Base-by-base conservation (phyloP, 2,888 invertebrate genomes). In the Liodrosophila aerea region DNA sequence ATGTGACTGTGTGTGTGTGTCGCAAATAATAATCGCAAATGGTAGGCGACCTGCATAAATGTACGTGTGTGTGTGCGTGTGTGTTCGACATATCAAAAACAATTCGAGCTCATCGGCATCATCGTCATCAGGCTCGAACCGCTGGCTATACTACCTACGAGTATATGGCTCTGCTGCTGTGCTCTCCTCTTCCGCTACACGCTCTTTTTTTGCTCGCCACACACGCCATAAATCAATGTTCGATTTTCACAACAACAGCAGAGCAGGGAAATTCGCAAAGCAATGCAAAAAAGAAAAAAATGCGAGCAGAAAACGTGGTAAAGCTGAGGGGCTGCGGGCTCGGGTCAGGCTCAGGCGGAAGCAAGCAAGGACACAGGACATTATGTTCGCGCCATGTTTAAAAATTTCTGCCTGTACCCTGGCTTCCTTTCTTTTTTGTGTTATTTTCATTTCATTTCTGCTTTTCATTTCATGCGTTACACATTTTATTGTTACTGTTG, bases 371-470 rank as follows among this genome's bases (percentile, higher is more conserved):
- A 81, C 81, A 74, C 87, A 87, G 87, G 88, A 88, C 88, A 88
- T 88, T 87, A 88, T 88, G 88, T 88, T 88, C 86, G 86, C 87
- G 87, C 87, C 87, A 87, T 88, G 87, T 88, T 87, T 76, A 75
- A 77, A n/a, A 73, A 74, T 81, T 80, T 65, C 56, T 74, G 57
- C 61, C 47, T 63, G 22, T 22, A 22, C 22, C 22, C 22, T 57
- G 49, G 51, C 31, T 66, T 63, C 64, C 40, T 61, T 61, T 54
- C 64, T 65, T 61, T 49, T 49, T 56, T 39, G 43, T 61, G 61
- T 51, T 61, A 41, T 66, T 66, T 56, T 31, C 36, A 59, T 64
- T 54, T 58, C 40, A 50, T 51, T 60, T 56, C 46, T 77, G 82
- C 76, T 71, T 77, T 77, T 80, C 84, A 80, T 73, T 75, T 76